Conservation (phyloP, 2,888 invertebrate genomes). For the Morpho achilles region DNA sequence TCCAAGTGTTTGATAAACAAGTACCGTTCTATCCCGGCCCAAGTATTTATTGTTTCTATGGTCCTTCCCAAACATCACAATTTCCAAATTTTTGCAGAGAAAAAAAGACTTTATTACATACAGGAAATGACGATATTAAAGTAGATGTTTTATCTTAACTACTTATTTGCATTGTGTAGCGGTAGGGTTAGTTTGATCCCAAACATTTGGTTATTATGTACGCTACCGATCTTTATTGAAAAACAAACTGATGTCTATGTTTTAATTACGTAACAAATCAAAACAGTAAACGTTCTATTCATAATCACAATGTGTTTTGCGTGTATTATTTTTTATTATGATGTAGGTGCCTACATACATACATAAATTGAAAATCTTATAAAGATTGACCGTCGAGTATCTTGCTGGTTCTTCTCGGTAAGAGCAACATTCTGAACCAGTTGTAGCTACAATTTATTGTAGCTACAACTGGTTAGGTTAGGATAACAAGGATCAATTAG, state of each 20-base stretch:
- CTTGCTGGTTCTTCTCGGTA: too few relatives aligned
- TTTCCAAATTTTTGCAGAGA: not conserved
- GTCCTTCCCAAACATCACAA: constrained; percentile 28
- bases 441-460: too few relatives aligned
- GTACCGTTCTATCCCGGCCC: constrained; percentile 30
- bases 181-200: constrained; percentile 28
- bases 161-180: constrained; percentile 29
- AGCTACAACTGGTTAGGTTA: too few relatives aligned
- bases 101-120: constrained; percentile 11
- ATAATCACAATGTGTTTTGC: too few relatives aligned
- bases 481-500: too few relatives aligned
- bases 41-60: constrained; percentile 44
- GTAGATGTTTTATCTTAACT: constrained; percentile 1
- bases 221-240: constrained; percentile 20
- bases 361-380: too few relatives aligned
- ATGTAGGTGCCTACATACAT: too few relatives aligned
- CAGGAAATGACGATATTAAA: constrained; percentile 7
- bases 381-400: too few relatives aligned
- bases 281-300: not conserved
- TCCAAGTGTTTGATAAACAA: constrained; percentile 49
- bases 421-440: too few relatives aligned
- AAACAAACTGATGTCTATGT: constrained; percentile 15
- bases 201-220: constrained; percentile 32
- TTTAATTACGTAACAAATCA: not conserved
- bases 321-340: not conserved